phyloP scores from a whole-genome alignment of 2,113 vertebrate species.

The Pteruthius melanotis region DNA sequence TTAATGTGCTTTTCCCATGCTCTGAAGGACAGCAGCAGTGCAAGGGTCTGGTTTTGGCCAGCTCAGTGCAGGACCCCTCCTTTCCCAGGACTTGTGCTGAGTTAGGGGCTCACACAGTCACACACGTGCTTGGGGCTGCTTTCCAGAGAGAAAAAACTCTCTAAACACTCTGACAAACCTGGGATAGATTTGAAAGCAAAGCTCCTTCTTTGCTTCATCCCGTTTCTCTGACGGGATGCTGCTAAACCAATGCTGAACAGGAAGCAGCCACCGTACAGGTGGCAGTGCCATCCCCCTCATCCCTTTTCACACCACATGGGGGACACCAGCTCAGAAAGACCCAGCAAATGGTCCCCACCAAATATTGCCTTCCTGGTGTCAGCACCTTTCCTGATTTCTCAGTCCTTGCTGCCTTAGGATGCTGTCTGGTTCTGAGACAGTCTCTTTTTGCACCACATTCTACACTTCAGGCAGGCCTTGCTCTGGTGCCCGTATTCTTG shows the following conservation, averaged over 20 bases:
- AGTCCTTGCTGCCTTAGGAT: neutral
- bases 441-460: neutral
- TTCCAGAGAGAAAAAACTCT: neutral
- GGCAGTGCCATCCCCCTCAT: neutral
- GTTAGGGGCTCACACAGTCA: neutral
- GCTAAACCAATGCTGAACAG: neutral
- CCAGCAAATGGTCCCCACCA: rapidly evolving
- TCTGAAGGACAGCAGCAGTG: neutral
- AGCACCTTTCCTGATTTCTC: neutral
- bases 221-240: neutral
- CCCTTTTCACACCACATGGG: neutral
- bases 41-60: neutral
- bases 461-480: neutral
- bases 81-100: neutral
- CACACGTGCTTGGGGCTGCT: rapidly evolving
- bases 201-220: neutral
- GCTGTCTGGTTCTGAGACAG: neutral
- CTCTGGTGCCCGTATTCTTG: neutral
- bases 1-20: neutral
- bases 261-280: neutral
- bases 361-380: neutral
- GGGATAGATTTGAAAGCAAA: neutral
- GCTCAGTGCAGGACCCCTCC: neutral
- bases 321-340: neutral
- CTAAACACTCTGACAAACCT: neutral